A percentile compares a stretch with the other conserved stretches of the same genome.
phyloP scores from a whole-genome alignment of 2,888 invertebrate species.

The Idaea biselata region DNA sequence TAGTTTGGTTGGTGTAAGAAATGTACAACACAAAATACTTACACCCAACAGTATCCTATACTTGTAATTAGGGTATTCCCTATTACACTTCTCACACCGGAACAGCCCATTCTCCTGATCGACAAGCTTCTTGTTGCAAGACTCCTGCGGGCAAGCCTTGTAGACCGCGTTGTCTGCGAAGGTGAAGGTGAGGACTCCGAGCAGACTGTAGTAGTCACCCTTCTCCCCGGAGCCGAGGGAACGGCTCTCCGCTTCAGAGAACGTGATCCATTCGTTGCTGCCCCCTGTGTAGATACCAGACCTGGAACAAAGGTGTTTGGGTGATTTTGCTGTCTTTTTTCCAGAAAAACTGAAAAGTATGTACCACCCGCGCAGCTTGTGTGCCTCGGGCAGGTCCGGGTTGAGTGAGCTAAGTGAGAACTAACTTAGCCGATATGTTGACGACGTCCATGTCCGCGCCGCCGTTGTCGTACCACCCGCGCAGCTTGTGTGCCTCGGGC shows the following conservation, averaged over 20 bases:
- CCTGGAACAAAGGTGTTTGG: slow-evolving; percentile 46
- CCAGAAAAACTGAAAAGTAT: no score
- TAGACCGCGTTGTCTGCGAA: slow-evolving; percentile 93
- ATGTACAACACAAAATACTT: slow-evolving; percentile 64
- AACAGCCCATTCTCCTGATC: slow-evolving; percentile 93
- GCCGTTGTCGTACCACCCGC: no score
- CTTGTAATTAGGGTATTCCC: slow-evolving; percentile 91
- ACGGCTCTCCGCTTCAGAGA: slow-evolving; percentile 86
- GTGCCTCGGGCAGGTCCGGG: no score
- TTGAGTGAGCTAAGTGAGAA: no score
- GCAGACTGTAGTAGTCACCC: slow-evolving; percentile 89
- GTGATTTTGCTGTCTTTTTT: no score
- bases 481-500: no score
- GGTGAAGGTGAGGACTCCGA: slow-evolving; percentile 89
- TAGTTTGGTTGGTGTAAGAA: no score
- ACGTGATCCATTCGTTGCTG: slow-evolving; percentile 86
- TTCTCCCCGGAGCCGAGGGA: slow-evolving; percentile 88
- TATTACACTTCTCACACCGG: slow-evolving; percentile 96
- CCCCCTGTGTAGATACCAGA: slow-evolving; percentile 69
- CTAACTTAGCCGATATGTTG: no score
- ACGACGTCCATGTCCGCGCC: no score
- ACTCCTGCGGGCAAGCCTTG: slow-evolving; percentile 92
- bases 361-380: no score
- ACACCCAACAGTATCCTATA: slow-evolving; percentile 91
- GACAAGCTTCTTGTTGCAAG: slow-evolving; percentile 97